Evolutionary conservation across 2,888 invertebrate species (phyloP).

Genomic region (Ligdia adustata): DNA sequence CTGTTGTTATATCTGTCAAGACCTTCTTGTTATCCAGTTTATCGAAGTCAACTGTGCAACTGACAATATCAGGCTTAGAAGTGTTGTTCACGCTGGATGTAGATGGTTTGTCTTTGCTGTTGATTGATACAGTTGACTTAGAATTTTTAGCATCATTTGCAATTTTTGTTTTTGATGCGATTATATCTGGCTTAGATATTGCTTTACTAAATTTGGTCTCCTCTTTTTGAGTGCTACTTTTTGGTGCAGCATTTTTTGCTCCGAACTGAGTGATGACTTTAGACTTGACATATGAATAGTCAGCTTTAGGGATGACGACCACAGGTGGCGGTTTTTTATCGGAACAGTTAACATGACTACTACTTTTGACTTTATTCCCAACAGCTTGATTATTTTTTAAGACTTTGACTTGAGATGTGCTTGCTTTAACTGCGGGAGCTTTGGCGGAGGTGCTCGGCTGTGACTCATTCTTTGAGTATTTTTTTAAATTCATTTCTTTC

Average conservation of each 20-base stretch:
- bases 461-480: constrained; percentile 51
- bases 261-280: constrained; percentile 5
- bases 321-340: constrained; percentile 45
- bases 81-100: neutral
- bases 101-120: neutral
- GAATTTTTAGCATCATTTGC: neutral
- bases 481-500: constrained; percentile 65
- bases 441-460: constrained; percentile 25
- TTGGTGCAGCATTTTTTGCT: constrained; percentile 5
- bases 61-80: constrained; percentile 1
- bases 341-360: constrained; percentile 41
- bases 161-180: neutral
- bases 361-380: constrained; percentile 39
- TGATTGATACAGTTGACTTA: neutral
- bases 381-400: neutral
- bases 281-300: constrained; percentile 1
- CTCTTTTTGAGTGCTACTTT: neutral
- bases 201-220: neutral
- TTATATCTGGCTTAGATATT: constrained; percentile 5
- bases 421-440: neutral
- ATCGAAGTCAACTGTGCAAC: no score
- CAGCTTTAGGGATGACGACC: constrained; percentile 19
- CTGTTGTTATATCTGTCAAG: constrained; percentile 15
- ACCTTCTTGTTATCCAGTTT: constrained; percentile 11
- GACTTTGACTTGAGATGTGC: constrained; percentile 11